Evolutionary conservation across 2,888 invertebrate genomes (phyloP).

Genomic region (Actias luna): DNA sequence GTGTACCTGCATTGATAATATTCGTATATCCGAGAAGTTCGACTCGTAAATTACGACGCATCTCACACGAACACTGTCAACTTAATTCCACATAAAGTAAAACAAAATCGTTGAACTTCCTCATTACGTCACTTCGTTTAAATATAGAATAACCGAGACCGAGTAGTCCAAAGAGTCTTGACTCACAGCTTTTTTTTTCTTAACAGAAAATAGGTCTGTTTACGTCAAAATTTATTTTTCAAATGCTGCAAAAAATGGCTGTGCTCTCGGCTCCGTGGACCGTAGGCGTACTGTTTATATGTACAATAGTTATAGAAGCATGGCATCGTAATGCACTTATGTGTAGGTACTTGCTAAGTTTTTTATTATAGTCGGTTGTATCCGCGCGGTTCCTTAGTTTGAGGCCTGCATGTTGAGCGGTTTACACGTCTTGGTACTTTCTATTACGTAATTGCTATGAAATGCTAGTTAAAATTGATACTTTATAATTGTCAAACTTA

Average conservation of each 20-base stretch:
- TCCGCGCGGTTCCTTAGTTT: constrained; percentile 72
- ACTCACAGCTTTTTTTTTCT: constrained; percentile 28
- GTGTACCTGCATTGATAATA: constrained; percentile 70
- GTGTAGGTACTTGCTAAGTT: constrained; percentile 76
- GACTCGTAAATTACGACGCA: constrained; percentile 43
- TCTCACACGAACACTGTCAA: constrained; percentile 49
- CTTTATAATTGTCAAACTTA: too few relatives aligned
- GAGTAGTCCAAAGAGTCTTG: constrained; percentile 15
- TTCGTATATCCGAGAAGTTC: constrained; percentile 39
- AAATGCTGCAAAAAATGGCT: constrained; percentile 79
- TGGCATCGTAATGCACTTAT: constrained; percentile 78
- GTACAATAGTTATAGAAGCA: constrained; percentile 68
- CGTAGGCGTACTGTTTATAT: constrained; percentile 73
- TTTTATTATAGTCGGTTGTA: constrained; percentile 79
- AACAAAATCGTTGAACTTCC: constrained; percentile 24
- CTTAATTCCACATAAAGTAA: constrained; percentile 31
- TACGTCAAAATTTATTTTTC: constrained; percentile 80
- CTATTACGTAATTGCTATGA: constrained; percentile 19
- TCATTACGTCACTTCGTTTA: constrained; percentile 18
- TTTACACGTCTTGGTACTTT: constrained; percentile 56
- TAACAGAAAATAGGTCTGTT: constrained; percentile 70
- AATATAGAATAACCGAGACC: constrained; percentile 28
- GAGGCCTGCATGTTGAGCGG: constrained; percentile 47
- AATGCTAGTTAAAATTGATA: constrained; percentile 7
- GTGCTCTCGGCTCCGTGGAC: constrained; percentile 59